Evolutionary conservation across 2,113 vertebrate genomes (phyloP).

Genomic region (Tupaia chinensis): DNA sequence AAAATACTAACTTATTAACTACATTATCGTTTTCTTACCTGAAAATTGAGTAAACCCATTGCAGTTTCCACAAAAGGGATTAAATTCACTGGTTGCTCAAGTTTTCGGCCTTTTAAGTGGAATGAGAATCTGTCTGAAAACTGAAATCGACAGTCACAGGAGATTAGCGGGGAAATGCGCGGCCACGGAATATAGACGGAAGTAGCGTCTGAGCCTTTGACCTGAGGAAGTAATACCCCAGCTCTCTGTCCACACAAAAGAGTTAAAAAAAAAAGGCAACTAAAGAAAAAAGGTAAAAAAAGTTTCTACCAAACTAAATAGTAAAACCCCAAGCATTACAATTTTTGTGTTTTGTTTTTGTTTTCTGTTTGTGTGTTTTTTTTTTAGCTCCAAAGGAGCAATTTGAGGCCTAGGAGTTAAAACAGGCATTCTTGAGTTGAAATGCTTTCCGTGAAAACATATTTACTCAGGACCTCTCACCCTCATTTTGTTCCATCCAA

Average conservation of each 20-base stretch:
- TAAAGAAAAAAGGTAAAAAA: slow-evolving; percentile 57
- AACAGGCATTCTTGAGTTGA: slow-evolving; percentile 71
- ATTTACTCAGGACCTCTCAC: slow-evolving; percentile 80
- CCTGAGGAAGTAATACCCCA: slow-evolving; percentile 74
- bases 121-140: slow-evolving; percentile 97
- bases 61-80: slow-evolving; percentile 99
- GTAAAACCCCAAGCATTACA: slow-evolving; percentile 67
- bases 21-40: slow-evolving; percentile 91
- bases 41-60: slow-evolving; percentile 98
- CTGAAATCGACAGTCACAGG: slow-evolving; percentile 89
- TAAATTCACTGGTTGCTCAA: slow-evolving; percentile 95
- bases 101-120: slow-evolving; percentile 93
- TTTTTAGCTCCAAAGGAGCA: slow-evolving; percentile 1
- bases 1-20: slow-evolving; percentile 75
- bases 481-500: slow-evolving; percentile 80
- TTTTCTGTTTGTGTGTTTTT: no score
- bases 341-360: background rate
- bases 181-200: slow-evolving; percentile 27
- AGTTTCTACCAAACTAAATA: slow-evolving; percentile 13
- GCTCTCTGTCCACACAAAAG: slow-evolving; percentile 36
- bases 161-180: slow-evolving; percentile 56
- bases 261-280: slow-evolving; percentile 18
- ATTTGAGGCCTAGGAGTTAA: slow-evolving; percentile 65
- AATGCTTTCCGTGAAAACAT: slow-evolving; percentile 70
- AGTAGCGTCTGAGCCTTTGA: slow-evolving; percentile 75